Percentiles rank a stretch among this genome's conserved stretches.
Evolutionary conservation across 2,888 invertebrate species (phyloP).

Genomic region (Epinotia brunnichana): DNA sequence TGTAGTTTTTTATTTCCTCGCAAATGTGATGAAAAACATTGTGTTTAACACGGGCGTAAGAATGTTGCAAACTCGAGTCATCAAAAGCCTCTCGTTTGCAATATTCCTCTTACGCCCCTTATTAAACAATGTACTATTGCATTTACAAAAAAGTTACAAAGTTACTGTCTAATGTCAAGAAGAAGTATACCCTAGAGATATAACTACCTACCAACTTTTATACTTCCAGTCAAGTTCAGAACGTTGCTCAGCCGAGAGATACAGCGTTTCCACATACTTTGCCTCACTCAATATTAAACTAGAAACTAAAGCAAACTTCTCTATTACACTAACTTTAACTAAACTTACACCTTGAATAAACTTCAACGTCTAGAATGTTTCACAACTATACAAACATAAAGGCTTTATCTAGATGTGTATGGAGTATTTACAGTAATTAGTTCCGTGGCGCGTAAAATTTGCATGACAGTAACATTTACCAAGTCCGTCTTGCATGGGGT

Average conservation of each 20-base stretch:
- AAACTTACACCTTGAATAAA: constrained; percentile 63
- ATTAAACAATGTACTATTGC: too few species aligned
- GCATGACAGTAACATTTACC: constrained; percentile 67
- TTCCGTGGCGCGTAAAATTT: constrained; percentile 70
- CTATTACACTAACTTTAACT: constrained; percentile 61
- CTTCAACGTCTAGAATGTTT: constrained; percentile 59
- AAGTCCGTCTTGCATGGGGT: constrained; percentile 48
- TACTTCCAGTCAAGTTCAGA: background rate
- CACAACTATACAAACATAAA: constrained; percentile 68
- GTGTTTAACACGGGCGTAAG: too few species aligned
- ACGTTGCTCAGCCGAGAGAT: constrained; percentile 6
- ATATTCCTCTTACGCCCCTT: too few species aligned
- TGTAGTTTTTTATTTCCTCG: too few species aligned
- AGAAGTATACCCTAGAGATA: background rate
- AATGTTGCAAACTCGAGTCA: too few species aligned
- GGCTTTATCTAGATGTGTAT: constrained; percentile 65
- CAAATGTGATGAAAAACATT: too few species aligned
- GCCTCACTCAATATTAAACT: constrained; percentile 61
- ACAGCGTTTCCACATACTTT: constrained; percentile 45
- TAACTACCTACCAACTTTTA: background rate
- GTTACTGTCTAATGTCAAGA: too few species aligned
- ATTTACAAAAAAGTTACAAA: background rate
- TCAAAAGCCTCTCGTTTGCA: too few species aligned
- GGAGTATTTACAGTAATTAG: constrained; percentile 73
- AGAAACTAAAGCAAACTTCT: constrained; percentile 66